Evolutionary conservation across 2,113 vertebrate species (phyloP).

Genomic region (Halcyon malimbica): DNA sequence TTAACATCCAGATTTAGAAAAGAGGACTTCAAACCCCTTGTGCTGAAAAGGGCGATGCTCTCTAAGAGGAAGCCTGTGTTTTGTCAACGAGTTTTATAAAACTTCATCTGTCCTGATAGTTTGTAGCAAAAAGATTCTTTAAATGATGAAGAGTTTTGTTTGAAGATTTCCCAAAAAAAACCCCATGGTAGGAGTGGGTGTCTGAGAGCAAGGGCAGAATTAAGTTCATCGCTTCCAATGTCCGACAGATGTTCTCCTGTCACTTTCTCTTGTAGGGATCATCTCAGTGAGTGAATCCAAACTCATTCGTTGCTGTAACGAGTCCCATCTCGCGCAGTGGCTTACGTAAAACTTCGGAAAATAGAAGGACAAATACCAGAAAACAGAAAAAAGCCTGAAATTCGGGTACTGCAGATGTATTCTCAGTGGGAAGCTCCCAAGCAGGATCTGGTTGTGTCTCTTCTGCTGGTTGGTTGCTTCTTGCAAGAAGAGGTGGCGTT

Average conservation of each 20-base stretch:
- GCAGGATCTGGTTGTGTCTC: neutral
- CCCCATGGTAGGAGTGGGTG: neutral
- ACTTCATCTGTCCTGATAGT: neutral
- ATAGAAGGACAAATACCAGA: neutral
- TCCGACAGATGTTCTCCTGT: neutral
- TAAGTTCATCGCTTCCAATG: neutral
- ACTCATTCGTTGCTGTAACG: neutral
- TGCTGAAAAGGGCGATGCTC: neutral
- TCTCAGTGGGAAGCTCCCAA: neutral
- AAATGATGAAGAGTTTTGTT: neutral
- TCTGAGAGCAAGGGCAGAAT: neutral
- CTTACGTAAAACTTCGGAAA: neutral
- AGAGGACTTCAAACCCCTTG: neutral
- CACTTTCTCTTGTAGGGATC: neutral
- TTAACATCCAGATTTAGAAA: conserved; percentile 29
- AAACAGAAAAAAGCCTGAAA: neutral
- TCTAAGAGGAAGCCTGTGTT: neutral
- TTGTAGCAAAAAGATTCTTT: neutral
- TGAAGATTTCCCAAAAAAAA: neutral
- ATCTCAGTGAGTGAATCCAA: neutral
- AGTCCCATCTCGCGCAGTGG: neutral
- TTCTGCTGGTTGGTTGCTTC: neutral
- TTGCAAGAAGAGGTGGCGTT: neutral
- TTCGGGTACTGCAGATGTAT: neutral
- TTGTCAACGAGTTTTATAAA: neutral